phyloP scores from a whole-genome alignment of 2,888 invertebrate species.

The Andrena minutula region DNA sequence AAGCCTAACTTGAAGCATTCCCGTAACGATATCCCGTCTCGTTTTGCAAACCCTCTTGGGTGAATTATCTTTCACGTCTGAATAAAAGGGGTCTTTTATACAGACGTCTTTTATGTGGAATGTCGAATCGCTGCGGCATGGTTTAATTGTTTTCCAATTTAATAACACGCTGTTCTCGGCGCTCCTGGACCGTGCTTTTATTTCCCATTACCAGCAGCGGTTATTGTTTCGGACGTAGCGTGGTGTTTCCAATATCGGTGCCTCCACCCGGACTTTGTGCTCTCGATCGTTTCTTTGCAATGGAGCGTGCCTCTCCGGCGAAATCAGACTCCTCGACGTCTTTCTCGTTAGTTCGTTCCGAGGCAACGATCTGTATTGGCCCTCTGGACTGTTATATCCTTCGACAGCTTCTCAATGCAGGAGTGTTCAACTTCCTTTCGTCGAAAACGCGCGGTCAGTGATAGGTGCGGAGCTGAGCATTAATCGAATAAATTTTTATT shows the following conservation, averaged over 20 bases:
- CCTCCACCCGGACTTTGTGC: not conserved
- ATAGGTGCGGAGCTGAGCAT: no score
- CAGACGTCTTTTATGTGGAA: no score
- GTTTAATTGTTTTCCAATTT: conserved; percentile 57
- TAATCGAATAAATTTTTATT: no score
- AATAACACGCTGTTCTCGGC: conserved; percentile 37
- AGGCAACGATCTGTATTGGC: not conserved
- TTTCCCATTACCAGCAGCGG: conserved; percentile 26
- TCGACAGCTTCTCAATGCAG: no score
- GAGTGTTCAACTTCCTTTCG: no score
- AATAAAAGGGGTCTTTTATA: no score
- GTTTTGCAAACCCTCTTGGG: no score
- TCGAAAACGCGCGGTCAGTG: no score
- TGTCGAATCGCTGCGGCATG: conserved; percentile 7
- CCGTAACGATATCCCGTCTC: no score
- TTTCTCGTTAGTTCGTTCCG: not conserved
- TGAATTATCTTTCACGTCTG: no score
- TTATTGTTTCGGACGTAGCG: conserved; percentile 34
- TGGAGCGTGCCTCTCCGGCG: not conserved
- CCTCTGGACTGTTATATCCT: not conserved
- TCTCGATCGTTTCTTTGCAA: not conserved
- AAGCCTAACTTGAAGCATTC: no score
- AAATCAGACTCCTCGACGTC: conserved; percentile 13
- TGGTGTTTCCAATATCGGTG: conserved; percentile 39
- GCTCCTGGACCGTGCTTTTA: conserved; percentile 22